Evolutionary conservation across 2,888 invertebrate genomes (phyloP).

Genomic region (Gymnoscelis rufifasciata): DNA sequence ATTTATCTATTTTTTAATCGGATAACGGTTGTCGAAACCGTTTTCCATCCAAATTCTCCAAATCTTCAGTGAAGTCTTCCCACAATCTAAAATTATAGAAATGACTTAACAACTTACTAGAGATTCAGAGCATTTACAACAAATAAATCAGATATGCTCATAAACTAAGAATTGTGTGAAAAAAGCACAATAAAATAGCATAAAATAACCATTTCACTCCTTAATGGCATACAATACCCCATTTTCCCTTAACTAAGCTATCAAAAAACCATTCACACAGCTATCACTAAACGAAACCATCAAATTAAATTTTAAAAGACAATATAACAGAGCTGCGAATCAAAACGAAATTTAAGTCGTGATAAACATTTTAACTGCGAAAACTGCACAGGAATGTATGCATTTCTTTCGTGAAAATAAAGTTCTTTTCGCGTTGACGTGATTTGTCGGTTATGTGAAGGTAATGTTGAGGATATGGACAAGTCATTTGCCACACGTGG

Average conservation of each 20-base stretch:
- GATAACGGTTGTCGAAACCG: too few relatives aligned
- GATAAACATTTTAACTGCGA: conserved; percentile 10
- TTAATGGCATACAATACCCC: background rate
- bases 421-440: background rate
- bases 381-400: background rate
- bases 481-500: conserved; percentile 9
- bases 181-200: background rate
- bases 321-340: conserved; percentile 21
- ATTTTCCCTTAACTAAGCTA: conserved; percentile 6
- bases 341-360: conserved; percentile 21
- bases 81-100: too few relatives aligned
- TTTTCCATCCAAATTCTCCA: too few relatives aligned
- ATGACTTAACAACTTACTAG: too few relatives aligned
- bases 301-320: conserved; percentile 27
- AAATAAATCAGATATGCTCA: too few relatives aligned
- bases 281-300: conserved; percentile 13
- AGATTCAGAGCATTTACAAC: too few relatives aligned
- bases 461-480: conserved; percentile 11
- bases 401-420: background rate
- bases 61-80: too few relatives aligned
- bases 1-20: too few relatives aligned
- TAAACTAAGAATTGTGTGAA: background rate
- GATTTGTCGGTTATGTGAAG: conserved; percentile 7
- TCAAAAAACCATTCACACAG: conserved; percentile 6
- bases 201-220: background rate